phyloP scores from a whole-genome alignment of 2,888 invertebrate species.

The Sesamia inferens region DNA sequence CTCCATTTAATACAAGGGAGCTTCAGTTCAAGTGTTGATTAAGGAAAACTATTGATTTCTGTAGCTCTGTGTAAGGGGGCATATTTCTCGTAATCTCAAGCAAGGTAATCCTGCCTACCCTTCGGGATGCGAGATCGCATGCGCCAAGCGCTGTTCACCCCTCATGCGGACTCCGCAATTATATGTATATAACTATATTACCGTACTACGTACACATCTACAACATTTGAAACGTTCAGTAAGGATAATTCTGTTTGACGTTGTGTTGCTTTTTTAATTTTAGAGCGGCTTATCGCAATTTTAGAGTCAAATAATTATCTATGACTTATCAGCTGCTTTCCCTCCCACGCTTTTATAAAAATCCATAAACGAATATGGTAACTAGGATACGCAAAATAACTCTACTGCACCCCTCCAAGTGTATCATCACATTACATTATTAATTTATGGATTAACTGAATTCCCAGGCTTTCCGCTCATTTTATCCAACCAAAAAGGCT shows the following conservation, averaged over 20 bases:
- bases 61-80: slow-evolving; percentile 52
- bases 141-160: slow-evolving; percentile 69
- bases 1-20: slow-evolving; percentile 23
- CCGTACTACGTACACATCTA: slow-evolving; percentile 26
- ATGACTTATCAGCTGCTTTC: slow-evolving; percentile 11
- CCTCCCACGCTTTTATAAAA: slow-evolving; percentile 24
- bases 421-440: slow-evolving; percentile 29
- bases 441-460: slow-evolving; percentile 26
- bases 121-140: slow-evolving; percentile 68
- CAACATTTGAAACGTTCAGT: slow-evolving; percentile 19
- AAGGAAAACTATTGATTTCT: slow-evolving; percentile 72
- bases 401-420: slow-evolving; percentile 25
- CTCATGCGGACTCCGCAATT: slow-evolving; percentile 67
- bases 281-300: neutral
- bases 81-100: slow-evolving; percentile 67
- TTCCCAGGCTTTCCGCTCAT: neutral
- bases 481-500: neutral
- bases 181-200: slow-evolving; percentile 61
- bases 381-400: slow-evolving; percentile 33
- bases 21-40: slow-evolving; percentile 42
- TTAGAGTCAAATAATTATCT: slow-evolving; percentile 4
- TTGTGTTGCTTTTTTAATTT: neutral
- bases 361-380: slow-evolving; percentile 29
- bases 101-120: slow-evolving; percentile 68
- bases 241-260: slow-evolving; percentile 2